Evolutionary conservation across 1,140 invertebrate species (phyloP), one percentile per base, ranked within the genome.

Genomic region (Aphaenogaster ashmeadi): DNA sequence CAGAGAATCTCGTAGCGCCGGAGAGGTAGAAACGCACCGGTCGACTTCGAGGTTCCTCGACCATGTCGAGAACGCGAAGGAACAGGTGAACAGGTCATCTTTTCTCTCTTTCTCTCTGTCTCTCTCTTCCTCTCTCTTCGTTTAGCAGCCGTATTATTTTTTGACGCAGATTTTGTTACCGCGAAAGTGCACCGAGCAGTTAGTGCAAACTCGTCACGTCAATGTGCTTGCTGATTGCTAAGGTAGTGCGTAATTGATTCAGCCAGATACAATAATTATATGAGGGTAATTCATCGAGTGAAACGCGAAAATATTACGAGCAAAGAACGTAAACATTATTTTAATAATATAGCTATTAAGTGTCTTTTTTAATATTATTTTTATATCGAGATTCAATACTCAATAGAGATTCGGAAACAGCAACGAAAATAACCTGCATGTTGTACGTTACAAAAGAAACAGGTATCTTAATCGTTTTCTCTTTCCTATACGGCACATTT

Each of bases 1-100:
- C 44, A 79, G 86, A 71, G 85, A 88, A 91, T 84, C 78, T 88
- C 74, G 60, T 27, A 69, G 58, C 58, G 18, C 36, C n/a, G n/a
- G 36, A 15, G 33, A 84, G 75, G 84, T 84, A 85, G 78, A 89
- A 91, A 87, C 85, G 74, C 74, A 80, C 89, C 80, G 87, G 77
- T 84, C 87, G 89, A 91, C 87, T 89, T 89, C 75, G 86, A 91
- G 56, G 69, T 89, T 81, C 85, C 50, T 87, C 87, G 87, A 89
- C 83, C 87, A 89, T 80, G 75, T 80, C 87, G 78, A 21, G 41
- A 69, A 81, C 74, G 27, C 41, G 69, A 36, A 78, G 78, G 33
- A 87, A 90, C 89, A 88, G 86, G 81, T 86, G 87, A 78, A n/a
- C 80, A 69, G 66, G 66, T 38, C 50, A 11, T 66, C 18, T 33